Percentiles rank a stretch among this genome's conserved stretches.
phyloP scores from a whole-genome alignment of 1,140 invertebrate genomes.

The Drepana arcuata region DNA sequence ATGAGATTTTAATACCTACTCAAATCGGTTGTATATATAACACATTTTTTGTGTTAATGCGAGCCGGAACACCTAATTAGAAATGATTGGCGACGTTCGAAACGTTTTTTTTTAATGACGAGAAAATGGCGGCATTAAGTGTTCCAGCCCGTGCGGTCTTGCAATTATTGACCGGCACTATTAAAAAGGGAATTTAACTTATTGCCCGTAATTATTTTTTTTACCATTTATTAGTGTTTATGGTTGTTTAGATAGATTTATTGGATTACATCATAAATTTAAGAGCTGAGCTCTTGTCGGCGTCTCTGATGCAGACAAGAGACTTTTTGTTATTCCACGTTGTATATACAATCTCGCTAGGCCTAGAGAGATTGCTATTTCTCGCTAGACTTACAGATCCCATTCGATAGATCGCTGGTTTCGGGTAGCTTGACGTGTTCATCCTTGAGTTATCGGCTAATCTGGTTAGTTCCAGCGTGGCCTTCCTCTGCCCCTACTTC shows the following conservation, averaged over 20 bases:
- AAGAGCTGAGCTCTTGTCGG: too few relatives aligned
- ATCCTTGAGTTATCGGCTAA: too few relatives aligned
- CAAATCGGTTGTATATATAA: conserved; percentile 23
- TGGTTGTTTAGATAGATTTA: background rate
- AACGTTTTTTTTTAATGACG: conserved; percentile 52
- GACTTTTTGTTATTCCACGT: background rate
- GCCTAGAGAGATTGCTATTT: background rate
- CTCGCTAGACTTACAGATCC: background rate
- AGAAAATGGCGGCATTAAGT: conserved; percentile 46
- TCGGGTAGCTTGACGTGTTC: too few relatives aligned
- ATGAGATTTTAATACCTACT: conserved; percentile 38
- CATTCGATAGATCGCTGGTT: too few relatives aligned
- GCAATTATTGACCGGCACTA: conserved; percentile 15
- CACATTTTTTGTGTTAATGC: conserved; percentile 48
- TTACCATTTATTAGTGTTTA: conserved; percentile 20
- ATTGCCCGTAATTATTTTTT: conserved; percentile 19
- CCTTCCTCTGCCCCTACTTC: too few relatives aligned
- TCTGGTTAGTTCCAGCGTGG: too few relatives aligned
- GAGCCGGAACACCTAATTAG: conserved; percentile 44
- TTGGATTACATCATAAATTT: too few relatives aligned
- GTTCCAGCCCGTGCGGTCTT: conserved; percentile 27
- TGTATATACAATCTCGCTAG: background rate
- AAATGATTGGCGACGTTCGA: conserved; percentile 41
- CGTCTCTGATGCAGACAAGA: background rate
- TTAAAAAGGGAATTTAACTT: conserved; percentile 21